These are phyloP conservation scores for Stercorarius parasiticus DNA, from an alignment of 2,113 vertebrate species.

Conservation along the genomic window DNA sequence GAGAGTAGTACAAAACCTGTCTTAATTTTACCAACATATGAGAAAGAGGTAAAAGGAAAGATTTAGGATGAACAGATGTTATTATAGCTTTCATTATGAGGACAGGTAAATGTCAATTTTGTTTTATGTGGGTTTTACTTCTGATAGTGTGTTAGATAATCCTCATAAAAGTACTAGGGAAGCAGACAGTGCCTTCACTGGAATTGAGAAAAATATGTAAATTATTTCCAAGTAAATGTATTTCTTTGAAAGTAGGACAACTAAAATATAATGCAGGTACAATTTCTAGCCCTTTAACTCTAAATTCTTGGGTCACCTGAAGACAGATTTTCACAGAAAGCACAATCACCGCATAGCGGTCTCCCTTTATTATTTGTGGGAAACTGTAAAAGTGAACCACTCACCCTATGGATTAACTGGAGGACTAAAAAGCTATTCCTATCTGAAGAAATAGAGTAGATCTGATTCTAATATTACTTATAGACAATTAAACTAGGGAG, in stretches of 20 bases:
- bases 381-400: neutral
- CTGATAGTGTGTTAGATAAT: neutral
- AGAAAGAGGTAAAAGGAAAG: neutral
- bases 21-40: neutral
- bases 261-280: neutral
- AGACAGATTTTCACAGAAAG: neutral
- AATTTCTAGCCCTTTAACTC: neutral
- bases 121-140: neutral
- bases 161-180: neutral
- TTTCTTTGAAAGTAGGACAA: neutral
- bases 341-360: neutral
- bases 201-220: neutral
- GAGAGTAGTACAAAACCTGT: neutral
- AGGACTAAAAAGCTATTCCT: neutral
- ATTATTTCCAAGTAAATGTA: neutral
- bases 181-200: neutral
- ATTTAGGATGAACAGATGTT: neutral
- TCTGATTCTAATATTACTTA: neutral
- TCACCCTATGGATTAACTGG: neutral
- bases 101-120: neutral
- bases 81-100: neutral
- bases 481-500: neutral
- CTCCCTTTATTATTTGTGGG: neutral
- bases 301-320: neutral
- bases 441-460: neutral